phyloP scores from a whole-genome alignment of 2,113 vertebrate species.

The Myiozetetes cayanensis region DNA sequence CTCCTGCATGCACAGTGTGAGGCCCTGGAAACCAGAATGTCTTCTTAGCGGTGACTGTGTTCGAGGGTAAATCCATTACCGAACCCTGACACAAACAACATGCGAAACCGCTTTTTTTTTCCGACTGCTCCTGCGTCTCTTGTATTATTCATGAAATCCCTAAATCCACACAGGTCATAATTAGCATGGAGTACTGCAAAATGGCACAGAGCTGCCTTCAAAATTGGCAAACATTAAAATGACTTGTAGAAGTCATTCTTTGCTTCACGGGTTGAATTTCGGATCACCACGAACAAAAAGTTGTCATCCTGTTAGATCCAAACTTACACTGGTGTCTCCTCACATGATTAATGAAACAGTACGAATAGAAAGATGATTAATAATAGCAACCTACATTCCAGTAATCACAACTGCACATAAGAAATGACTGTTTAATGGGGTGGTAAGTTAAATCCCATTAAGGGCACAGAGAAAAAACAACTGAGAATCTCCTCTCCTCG shows the following conservation, averaged over 20 bases:
- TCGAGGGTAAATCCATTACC: slow-evolving; percentile 13
- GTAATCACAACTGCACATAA: slow-evolving; percentile 54
- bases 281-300: neutral
- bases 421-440: slow-evolving; percentile 53
- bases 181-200: slow-evolving; percentile 31
- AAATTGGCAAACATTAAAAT: slow-evolving; percentile 36
- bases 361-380: slow-evolving; percentile 34
- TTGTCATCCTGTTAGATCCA: slow-evolving; percentile 8
- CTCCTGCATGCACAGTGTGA: slow-evolving; percentile 35
- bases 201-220: neutral
- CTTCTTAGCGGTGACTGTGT: slow-evolving; percentile 41
- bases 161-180: slow-evolving; percentile 17
- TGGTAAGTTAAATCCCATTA: slow-evolving; percentile 41
- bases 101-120: neutral
- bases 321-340: neutral
- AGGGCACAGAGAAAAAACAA: slow-evolving; percentile 10
- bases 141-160: slow-evolving; percentile 20
- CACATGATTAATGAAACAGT: slow-evolving; percentile 30
- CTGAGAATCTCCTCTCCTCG: neutral
- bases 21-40: slow-evolving; percentile 37
- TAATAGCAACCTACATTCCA: slow-evolving; percentile 53
- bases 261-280: neutral
- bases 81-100: slow-evolving; percentile 31
- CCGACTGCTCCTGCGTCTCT: neutral
- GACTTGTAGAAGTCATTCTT: slow-evolving; percentile 35